A percentile compares a stretch with the other conserved stretches of the same genome.
phyloP scores from a whole-genome alignment of 2,797 vertebrate genomes.

The Setipinna tenuifilis region DNA sequence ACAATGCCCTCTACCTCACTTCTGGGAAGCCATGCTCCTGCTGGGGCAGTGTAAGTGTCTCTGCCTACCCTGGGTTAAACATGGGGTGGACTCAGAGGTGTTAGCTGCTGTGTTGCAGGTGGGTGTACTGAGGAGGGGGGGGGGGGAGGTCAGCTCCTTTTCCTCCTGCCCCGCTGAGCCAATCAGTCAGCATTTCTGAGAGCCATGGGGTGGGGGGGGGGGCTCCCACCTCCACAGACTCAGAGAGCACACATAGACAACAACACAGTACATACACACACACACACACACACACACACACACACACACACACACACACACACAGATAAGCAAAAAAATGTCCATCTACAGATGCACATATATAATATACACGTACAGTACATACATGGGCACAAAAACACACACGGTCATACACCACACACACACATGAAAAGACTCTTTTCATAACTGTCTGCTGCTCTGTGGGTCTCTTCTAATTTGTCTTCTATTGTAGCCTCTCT shows the following conservation, averaged over 20 bases:
- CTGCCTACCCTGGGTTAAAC: neutral
- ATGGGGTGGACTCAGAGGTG: neutral
- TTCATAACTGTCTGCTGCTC: no score
- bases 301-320: neutral
- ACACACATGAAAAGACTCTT: neutral
- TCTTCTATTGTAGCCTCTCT: no score
- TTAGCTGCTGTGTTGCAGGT: neutral
- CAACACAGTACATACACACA: neutral
- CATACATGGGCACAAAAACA: no score
- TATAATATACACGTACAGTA: no score
- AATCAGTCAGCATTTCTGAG: slow-evolving; percentile 14
- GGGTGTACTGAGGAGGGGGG: neutral
- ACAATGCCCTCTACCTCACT: neutral
- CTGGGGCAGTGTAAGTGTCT: neutral
- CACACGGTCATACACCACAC: no score
- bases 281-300: neutral
- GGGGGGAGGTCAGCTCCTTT: neutral
- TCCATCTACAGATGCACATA: no score
- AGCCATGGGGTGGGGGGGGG: neutral
- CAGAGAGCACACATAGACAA: neutral
- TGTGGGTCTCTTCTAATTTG: no score
- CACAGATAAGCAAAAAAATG: neutral
- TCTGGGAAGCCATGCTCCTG: neutral
- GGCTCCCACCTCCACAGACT: neutral
- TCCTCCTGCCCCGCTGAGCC: neutral